These are phyloP conservation scores for Drosophila tripunctata DNA, from an alignment of 2,888 invertebrate species.

Conservation along the genomic window DNA sequence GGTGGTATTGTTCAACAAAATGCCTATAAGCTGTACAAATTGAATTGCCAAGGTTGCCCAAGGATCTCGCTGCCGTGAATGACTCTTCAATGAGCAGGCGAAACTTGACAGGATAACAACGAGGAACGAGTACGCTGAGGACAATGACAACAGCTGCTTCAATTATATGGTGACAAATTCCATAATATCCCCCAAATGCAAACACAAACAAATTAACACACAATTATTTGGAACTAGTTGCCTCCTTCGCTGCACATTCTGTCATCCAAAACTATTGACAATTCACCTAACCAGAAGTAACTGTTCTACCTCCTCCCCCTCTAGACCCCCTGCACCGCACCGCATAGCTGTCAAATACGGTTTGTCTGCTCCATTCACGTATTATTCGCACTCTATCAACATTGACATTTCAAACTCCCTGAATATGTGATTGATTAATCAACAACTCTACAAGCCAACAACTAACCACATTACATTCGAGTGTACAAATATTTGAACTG, in stretches of 20 bases:
- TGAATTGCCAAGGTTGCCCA: slow-evolving; percentile 54
- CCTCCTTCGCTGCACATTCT: background rate
- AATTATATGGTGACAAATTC: slow-evolving; percentile 37
- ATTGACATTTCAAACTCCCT: background rate
- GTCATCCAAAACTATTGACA: slow-evolving; percentile 17
- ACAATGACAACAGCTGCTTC: slow-evolving; percentile 23
- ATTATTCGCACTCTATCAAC: background rate
- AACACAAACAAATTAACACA: slow-evolving; percentile 44
- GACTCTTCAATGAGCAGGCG: slow-evolving; percentile 43
- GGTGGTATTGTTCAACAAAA: slow-evolving; percentile 49
- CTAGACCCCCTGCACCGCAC: too few relatives aligned
- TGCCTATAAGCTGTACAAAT: slow-evolving; percentile 59
- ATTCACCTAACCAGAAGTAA: background rate
- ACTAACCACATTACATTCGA: too few relatives aligned
- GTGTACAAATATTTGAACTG: too few relatives aligned
- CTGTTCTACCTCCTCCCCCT: too few relatives aligned
- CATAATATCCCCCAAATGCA: slow-evolving; percentile 21
- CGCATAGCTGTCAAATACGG: slow-evolving; percentile 1
- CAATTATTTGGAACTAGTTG: slow-evolving; percentile 29
- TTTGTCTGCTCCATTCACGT: background rate
- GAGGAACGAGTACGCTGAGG: background rate
- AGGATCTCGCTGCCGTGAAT: slow-evolving; percentile 40
- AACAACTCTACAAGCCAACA: too few relatives aligned
- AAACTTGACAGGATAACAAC: slow-evolving; percentile 29
- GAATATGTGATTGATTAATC: background rate